Evolutionary conservation across 2,888 invertebrate genomes (phyloP).

Genomic region (Caenorhabditis doughertyi): DNA sequence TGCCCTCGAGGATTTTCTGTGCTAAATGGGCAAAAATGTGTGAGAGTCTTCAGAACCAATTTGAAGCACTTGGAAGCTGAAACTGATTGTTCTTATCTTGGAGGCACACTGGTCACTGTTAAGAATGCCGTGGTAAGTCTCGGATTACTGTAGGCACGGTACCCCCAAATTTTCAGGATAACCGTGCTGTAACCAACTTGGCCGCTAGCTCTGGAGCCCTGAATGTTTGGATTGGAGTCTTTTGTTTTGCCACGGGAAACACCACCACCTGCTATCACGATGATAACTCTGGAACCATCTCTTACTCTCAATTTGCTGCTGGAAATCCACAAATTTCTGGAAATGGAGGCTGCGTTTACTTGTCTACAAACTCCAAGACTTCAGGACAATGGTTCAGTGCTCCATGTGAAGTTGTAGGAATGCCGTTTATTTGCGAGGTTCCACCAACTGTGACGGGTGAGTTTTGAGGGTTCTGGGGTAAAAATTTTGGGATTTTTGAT

Average conservation of each 20-base stretch:
- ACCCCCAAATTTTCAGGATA: slow-evolving; percentile 6
- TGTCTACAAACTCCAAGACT: neutral
- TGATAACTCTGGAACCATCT: slow-evolving; percentile 11
- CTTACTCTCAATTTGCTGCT: slow-evolving; percentile 9
- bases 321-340: slow-evolving; percentile 3
- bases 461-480: too few species aligned
- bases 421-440: slow-evolving; percentile 33
- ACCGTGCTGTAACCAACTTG: slow-evolving; percentile 13
- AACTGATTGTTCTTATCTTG: slow-evolving; percentile 4
- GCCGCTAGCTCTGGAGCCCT: neutral
- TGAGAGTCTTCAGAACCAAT: neutral
- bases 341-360: slow-evolving; percentile 35
- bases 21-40: slow-evolving; percentile 9
- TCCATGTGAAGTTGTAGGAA: slow-evolving; percentile 7
- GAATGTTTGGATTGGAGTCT: slow-evolving; percentile 33
- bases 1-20: slow-evolving; percentile 22
- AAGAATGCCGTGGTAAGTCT: slow-evolving; percentile 31
- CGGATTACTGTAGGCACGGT: too few species aligned
- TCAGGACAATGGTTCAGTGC: slow-evolving; percentile 34
- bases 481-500: too few species aligned
- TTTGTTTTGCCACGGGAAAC: slow-evolving; percentile 7
- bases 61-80: slow-evolving; percentile 33
- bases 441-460: slow-evolving; percentile 5
- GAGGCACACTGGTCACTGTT: slow-evolving; percentile 24
- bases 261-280: slow-evolving; percentile 25